Conservation (phyloP, 2,113 vertebrate species). For the Muscicapa adusta region DNA sequence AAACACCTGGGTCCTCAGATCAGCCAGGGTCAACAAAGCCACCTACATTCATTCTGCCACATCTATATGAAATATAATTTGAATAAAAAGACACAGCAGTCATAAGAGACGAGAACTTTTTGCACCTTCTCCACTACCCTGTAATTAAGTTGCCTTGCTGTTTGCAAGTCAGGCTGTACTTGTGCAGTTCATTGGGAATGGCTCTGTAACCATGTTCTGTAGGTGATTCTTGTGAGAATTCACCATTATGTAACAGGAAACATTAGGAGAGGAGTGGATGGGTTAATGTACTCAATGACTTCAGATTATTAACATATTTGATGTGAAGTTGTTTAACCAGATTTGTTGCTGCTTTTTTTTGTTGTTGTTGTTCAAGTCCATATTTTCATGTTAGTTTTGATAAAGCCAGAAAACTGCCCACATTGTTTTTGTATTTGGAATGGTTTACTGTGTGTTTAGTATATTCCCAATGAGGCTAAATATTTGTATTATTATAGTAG, state of each 20-base stretch:
- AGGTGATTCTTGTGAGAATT: neutral
- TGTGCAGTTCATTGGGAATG: neutral
- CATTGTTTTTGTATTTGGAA: neutral
- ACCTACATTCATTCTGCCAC: neutral
- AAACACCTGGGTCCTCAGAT: constrained; percentile 6
- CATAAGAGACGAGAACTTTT: neutral
- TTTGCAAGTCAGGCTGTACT: neutral
- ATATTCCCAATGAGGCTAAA: neutral
- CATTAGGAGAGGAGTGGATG: neutral
- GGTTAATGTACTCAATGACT: neutral
- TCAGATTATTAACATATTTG: neutral
- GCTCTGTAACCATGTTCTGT: neutral
- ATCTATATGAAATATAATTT: constrained; percentile 5
- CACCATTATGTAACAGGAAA: neutral
- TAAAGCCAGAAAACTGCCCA: neutral
- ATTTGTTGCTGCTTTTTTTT: neutral
- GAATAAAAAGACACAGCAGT: neutral
- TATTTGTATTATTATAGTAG: neutral
- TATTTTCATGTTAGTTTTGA: neutral
- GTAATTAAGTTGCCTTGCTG: neutral
- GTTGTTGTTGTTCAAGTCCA: neutral
- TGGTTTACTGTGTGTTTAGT: neutral
- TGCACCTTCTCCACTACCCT: neutral
- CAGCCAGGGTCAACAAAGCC: neutral
- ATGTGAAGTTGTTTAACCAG: neutral